A percentile compares a stretch with the other conserved stretches of the same genome.
phyloP scores from a whole-genome alignment of 2,888 invertebrate genomes.

The Drosophila pseudotalamancana region DNA sequence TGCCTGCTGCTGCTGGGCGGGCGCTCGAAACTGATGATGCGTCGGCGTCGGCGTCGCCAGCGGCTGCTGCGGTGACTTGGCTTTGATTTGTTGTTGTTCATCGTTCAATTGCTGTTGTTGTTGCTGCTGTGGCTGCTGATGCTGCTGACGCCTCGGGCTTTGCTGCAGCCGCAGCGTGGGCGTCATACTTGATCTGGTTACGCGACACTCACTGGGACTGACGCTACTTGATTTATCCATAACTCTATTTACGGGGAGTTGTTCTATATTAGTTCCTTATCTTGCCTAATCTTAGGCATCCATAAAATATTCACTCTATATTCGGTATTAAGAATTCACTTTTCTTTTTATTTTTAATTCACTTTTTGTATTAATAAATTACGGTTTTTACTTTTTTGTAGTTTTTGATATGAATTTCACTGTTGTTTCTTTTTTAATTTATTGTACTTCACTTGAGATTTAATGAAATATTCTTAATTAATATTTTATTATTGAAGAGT shows the following conservation, averaged over 20 bases:
- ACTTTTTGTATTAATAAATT: not conserved
- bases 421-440: not conserved
- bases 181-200: slow-evolving; percentile 73
- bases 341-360: no score
- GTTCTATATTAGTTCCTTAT: not conserved
- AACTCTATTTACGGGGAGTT: slow-evolving; percentile 2
- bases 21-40: slow-evolving; percentile 83
- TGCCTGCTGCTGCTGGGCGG: slow-evolving; percentile 72
- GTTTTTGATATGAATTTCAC: not conserved
- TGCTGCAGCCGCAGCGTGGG: slow-evolving; percentile 67
- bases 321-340: not conserved
- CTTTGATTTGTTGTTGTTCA: slow-evolving; percentile 53
- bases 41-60: slow-evolving; percentile 19
- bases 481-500: not conserved
- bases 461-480: not conserved
- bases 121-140: slow-evolving; percentile 43
- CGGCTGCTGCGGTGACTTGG: slow-evolving; percentile 63
- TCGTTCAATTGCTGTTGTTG: slow-evolving; percentile 20
- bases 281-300: not conserved
- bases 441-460: not conserved
- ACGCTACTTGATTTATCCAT: slow-evolving; percentile 76
- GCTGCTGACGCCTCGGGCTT: slow-evolving; percentile 62
- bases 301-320: not conserved
- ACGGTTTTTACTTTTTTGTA: not conserved
- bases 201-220: slow-evolving; percentile 80